Conservation (phyloP, 2,888 invertebrate species). For the Prosopocoilus inquinatus region DNA sequence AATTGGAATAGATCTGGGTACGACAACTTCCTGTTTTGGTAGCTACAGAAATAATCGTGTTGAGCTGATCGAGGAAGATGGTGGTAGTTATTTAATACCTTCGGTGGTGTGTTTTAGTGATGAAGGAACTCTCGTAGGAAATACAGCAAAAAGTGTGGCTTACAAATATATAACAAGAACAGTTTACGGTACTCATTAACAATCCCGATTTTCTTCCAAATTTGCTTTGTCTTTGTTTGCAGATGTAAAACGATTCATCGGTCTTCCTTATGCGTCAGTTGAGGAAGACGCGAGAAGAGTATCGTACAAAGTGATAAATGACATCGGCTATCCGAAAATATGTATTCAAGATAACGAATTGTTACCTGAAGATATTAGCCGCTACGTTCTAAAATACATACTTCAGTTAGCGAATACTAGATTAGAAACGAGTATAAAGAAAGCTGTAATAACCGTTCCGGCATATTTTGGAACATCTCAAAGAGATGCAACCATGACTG, state of each 20-base stretch:
- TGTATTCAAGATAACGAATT: slow-evolving; percentile 15
- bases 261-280: slow-evolving; percentile 28
- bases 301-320: slow-evolving; percentile 26
- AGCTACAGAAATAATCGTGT: slow-evolving; percentile 17
- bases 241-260: slow-evolving; percentile 36
- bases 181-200: slow-evolving; percentile 19
- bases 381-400: slow-evolving; percentile 24
- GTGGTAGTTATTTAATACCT: slow-evolving; percentile 17
- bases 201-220: background rate
- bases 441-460: slow-evolving; percentile 35
- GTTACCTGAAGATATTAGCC: slow-evolving; percentile 28
- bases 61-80: slow-evolving; percentile 20
- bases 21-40: slow-evolving; percentile 25
- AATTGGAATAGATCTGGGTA: slow-evolving; percentile 28
- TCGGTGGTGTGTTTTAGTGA: slow-evolving; percentile 24
- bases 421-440: slow-evolving; percentile 21
- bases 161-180: slow-evolving; percentile 20
- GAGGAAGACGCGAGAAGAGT: slow-evolving; percentile 28
- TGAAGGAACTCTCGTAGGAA: slow-evolving; percentile 15
- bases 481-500: slow-evolving; percentile 33
- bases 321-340: slow-evolving; percentile 24
- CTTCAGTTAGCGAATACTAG: slow-evolving; percentile 22
- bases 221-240: slow-evolving; percentile 17
- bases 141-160: slow-evolving; percentile 14
- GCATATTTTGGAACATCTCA: slow-evolving; percentile 34